Percentiles rank a stretch among this genome's conserved stretches.
Evolutionary conservation across 23 tunicate species (phyloP).

Genomic region (Phallusia fumigata): DNA sequence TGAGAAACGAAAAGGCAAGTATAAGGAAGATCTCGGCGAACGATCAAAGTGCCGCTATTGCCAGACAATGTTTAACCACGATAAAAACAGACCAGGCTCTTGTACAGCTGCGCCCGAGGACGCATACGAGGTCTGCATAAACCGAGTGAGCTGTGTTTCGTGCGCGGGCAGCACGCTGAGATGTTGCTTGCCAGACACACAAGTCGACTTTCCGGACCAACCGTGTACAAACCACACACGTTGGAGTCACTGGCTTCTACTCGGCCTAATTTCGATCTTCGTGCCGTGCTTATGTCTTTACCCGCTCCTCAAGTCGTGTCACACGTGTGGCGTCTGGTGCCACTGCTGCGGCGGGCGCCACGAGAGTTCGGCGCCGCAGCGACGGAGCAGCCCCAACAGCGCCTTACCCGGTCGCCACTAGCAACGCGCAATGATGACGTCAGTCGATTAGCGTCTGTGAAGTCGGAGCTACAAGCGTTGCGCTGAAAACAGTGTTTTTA

Average conservation of each 20-base stretch:
- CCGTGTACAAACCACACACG: constrained; percentile 41
- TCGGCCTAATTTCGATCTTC: constrained; percentile 53
- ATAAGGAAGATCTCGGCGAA: constrained; percentile 81
- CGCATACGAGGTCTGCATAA: constrained; percentile 33
- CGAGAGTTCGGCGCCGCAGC: constrained; percentile 24
- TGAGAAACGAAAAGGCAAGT: constrained; percentile 12
- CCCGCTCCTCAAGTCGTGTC: constrained; percentile 69
- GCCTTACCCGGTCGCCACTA: not conserved
- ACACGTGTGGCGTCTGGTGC: constrained; percentile 69
- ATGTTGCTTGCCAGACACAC: constrained; percentile 60
- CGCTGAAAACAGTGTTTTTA: not conserved
- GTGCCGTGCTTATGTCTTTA: constrained; percentile 79
- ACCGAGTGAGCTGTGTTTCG: constrained; percentile 41
- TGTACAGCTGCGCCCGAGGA: constrained; percentile 85
- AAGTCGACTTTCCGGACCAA: constrained; percentile 46
- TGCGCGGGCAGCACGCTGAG: constrained; percentile 47
- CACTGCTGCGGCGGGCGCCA: constrained; percentile 87
- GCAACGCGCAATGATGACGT: constrained; percentile 5
- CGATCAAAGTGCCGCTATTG: constrained; percentile 74
- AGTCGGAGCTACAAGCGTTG: not conserved
- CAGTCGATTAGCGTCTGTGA: not conserved
- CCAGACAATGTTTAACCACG: constrained; percentile 70
- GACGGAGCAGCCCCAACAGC: constrained; percentile 15
- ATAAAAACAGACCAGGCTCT: constrained; percentile 79
- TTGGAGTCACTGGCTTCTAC: constrained; percentile 50